Evolutionary conservation across 1,140 invertebrate genomes (phyloP), one percentile per base, ranked within the genome.

Genomic region (Papilio polyxenes): DNA sequence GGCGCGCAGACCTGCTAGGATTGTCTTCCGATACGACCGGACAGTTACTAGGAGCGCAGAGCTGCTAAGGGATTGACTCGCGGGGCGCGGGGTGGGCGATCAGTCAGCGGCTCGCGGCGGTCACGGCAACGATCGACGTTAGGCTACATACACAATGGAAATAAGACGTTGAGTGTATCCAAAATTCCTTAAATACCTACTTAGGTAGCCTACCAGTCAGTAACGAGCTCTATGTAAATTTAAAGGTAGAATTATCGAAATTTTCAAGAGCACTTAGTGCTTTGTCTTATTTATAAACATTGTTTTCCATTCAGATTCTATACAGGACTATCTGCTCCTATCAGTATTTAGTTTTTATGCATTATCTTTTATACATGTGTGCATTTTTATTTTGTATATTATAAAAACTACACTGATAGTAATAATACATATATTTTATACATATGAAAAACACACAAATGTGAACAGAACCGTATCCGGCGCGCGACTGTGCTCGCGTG

Each of bases 401-500:
- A 44, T 7, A 44, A 44, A 44, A 44, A 31, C 23, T 44, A 6
- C 7, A 44, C 7, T 44, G 40, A 44, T 44, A 2, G 40, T 6
- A 44, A 44, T 7, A 44, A 31, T 31, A 31, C 23, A 31, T 31
- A 31, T 31, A 31, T 31, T 31, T 31, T 31, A 31, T 31, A 31
- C 23, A 31, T 31, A 69, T 20, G 65, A 69, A 69, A n/a, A 23
- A 10, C 51, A 56, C 74, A 44, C 48, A 85, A 86, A 59, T 92
- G 85, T 92, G 89, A 59, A 90, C 84, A 80, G 81, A 48, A 83
- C 87, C 87, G 40, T 75, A 80, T 75, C 20, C 69, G 92, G 90
- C 91, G 92, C 93, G 93, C 93, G 92, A 92, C 93, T 90, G 89
- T 85, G 90, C 89, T 94, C 93, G 93, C 93, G 93, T 94, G 93